phyloP scores from a whole-genome alignment of 2,113 vertebrate species.

The Scomber scombrus region DNA sequence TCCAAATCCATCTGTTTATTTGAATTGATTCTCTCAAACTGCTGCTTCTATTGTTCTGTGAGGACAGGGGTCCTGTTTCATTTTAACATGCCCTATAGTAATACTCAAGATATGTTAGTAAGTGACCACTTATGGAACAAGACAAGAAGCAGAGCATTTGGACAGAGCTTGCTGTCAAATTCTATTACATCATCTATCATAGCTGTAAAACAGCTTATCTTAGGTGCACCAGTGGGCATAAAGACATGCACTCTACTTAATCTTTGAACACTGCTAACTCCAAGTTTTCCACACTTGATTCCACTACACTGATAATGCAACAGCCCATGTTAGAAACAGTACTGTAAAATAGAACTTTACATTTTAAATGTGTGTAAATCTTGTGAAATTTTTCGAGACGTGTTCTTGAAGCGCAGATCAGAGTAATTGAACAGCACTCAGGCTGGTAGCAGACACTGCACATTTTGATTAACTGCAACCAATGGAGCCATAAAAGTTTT shows the following conservation, averaged over 20 bases:
- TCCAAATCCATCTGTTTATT: slow-evolving; percentile 35
- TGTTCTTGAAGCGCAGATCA: not conserved
- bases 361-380: too few species aligned
- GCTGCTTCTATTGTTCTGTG: not conserved
- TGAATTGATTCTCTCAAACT: slow-evolving; percentile 4
- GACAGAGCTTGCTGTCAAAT: slow-evolving; percentile 30
- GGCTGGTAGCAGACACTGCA: not conserved
- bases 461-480: slow-evolving; percentile 17
- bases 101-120: slow-evolving; percentile 36
- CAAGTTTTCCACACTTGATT: not conserved
- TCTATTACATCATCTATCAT: slow-evolving; percentile 7
- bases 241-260: not conserved
- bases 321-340: too few species aligned
- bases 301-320: too few species aligned
- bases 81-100: slow-evolving; percentile 15
- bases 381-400: not conserved
- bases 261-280: not conserved
- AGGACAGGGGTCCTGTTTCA: slow-evolving; percentile 37
- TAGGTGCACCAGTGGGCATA: not conserved
- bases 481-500: slow-evolving; percentile 3
- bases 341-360: too few species aligned
- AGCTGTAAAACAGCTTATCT: not conserved
- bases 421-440: not conserved
- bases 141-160: slow-evolving; percentile 33
- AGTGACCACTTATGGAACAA: slow-evolving; percentile 34